These are phyloP conservation scores for Prionailurus viverrinus DNA, from an alignment of 2,113 vertebrate species.

Conservation along the genomic window DNA sequence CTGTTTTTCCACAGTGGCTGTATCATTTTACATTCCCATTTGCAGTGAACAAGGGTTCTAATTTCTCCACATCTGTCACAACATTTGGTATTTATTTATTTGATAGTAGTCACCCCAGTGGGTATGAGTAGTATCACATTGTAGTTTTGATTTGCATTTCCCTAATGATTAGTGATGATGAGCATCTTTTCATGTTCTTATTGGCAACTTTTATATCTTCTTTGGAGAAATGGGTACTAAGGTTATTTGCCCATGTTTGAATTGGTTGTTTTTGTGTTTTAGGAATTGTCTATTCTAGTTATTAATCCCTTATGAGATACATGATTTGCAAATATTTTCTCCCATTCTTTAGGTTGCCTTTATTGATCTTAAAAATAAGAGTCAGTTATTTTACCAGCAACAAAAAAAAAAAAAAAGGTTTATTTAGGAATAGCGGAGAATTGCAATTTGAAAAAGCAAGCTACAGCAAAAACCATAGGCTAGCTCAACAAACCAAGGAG, in stretches of 20 bases:
- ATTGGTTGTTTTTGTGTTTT: neutral
- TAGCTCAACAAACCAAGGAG: neutral
- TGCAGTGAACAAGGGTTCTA: neutral
- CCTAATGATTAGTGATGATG: neutral
- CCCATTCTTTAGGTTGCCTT: neutral
- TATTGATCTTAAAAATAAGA: neutral
- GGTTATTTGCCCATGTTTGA: neutral
- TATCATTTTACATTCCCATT: neutral
- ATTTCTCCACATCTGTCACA: neutral
- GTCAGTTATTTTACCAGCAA: neutral
- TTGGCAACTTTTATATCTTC: neutral
- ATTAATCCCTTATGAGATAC: neutral
- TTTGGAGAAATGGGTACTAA: neutral
- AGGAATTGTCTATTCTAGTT: neutral
- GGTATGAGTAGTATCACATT: neutral
- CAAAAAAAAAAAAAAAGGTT: neutral
- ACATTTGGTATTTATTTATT: neutral
- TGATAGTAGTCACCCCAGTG: neutral
- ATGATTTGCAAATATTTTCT: neutral
- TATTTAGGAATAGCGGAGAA: neutral
- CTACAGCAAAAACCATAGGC: neutral
- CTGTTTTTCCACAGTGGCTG: neutral
- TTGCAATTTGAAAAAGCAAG: neutral
- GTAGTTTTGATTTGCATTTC: neutral
- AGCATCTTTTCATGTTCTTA: neutral